Conservation (phyloP, 1,140 invertebrate genomes). For the Lerema accius region DNA sequence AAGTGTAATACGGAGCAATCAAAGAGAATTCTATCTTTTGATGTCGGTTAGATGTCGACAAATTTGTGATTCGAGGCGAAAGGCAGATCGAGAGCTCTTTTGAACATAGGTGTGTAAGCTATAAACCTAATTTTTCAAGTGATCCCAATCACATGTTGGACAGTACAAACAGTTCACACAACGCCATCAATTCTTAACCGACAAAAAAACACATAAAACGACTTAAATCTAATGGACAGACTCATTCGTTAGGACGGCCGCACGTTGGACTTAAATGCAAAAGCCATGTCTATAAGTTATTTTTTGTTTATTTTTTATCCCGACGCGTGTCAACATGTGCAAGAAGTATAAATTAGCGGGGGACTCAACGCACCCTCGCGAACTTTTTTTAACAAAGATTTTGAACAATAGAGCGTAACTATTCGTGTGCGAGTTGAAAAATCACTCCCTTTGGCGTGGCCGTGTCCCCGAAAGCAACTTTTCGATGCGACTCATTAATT, state of each 20-base stretch:
- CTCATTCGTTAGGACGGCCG: slow-evolving; percentile 31
- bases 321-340: slow-evolving; percentile 80
- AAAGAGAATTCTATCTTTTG: slow-evolving; percentile 45
- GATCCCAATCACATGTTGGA: slow-evolving; percentile 19
- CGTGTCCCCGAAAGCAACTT: slow-evolving; percentile 38
- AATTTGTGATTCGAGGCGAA: slow-evolving; percentile 45
- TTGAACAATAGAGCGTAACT: slow-evolving; percentile 79
- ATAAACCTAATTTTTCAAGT: slow-evolving; percentile 52
- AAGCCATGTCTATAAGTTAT: slow-evolving; percentile 70
- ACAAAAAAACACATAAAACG: slow-evolving; percentile 49
- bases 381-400: slow-evolving; percentile 76
- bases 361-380: slow-evolving; percentile 70
- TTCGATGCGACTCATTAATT: slow-evolving; percentile 40
- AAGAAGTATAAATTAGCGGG: slow-evolving; percentile 78
- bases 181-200: slow-evolving; percentile 53
- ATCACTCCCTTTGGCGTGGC: slow-evolving; percentile 61
- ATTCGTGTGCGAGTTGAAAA: slow-evolving; percentile 73
- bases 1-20: slow-evolving; percentile 37
- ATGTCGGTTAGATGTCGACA: slow-evolving; percentile 38
- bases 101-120: slow-evolving; percentile 48
- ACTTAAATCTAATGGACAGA: slow-evolving; percentile 13
- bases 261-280: slow-evolving; percentile 67
- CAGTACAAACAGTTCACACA: slow-evolving; percentile 42
- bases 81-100: slow-evolving; percentile 36
- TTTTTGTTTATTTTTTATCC: slow-evolving; percentile 70